phyloP scores from a whole-genome alignment of 2,797 vertebrate genomes.

The Bryconaethiops microstoma region DNA sequence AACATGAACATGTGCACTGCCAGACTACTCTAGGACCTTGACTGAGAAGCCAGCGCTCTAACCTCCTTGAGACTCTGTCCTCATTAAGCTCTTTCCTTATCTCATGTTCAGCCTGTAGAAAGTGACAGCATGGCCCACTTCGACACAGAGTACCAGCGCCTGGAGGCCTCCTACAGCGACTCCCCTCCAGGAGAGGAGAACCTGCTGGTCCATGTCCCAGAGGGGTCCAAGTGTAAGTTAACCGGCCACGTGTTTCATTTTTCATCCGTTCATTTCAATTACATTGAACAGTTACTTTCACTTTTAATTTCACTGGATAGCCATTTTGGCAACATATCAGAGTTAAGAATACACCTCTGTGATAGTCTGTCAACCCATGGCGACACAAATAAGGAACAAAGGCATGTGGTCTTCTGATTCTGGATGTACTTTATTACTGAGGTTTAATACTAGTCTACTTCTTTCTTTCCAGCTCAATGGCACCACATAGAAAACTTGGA shows the following conservation, averaged over 20 bases:
- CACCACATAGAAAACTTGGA: slow-evolving; percentile 99
- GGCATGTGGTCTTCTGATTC: neutral
- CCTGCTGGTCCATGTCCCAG: slow-evolving; percentile 91
- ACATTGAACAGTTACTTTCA: neutral
- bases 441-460: neutral
- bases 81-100: neutral
- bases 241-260: neutral
- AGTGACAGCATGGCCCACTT: slow-evolving; percentile 86
- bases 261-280: neutral
- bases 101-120: slow-evolving; percentile 61
- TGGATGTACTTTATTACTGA: neutral
- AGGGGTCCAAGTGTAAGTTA: slow-evolving; percentile 91
- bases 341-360: neutral
- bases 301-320: no score
- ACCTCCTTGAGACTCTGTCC: neutral
- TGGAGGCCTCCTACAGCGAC: slow-evolving; percentile 94
- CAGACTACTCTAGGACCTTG: no score
- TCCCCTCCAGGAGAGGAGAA: slow-evolving; percentile 94
- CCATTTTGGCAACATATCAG: no score
- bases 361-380: neutral
- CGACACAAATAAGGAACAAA: neutral
- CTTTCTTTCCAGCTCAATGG: slow-evolving; percentile 87
- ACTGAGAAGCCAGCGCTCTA: neutral
- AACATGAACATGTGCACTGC: no score
- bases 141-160: slow-evolving; percentile 94